Base-by-base conservation (phyloP, 1,140 invertebrate species). In the Elymnias hypermnestra region DNA sequence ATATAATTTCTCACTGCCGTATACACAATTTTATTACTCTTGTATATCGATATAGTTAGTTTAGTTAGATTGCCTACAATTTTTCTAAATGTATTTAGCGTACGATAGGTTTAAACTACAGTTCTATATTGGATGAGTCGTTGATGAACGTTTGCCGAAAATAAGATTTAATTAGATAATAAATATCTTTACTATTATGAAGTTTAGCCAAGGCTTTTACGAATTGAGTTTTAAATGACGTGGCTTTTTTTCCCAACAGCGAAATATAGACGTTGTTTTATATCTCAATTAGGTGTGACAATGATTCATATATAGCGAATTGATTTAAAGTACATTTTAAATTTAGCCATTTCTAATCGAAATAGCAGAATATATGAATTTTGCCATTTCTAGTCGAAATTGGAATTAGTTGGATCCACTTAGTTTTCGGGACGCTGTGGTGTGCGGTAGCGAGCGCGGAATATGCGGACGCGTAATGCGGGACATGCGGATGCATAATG, bases 51-150 rank as follows among this genome's bases (percentile, higher is more conserved):
- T n/a, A n/a, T 68, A 55, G 57, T 74, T 69, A 64, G 57, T 68
- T 77, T 69, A 67, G 55, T 71, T 72, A 55, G 53, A 72, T 57
- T 67, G 57, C 63, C 57, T 69, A 65, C 58, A 50, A 65, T 71
- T 63, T 65, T 45, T 52, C 49, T 63, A 68, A 64, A 74, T 67
- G 53, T 72, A 69, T 63, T 72, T 72, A 74, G 60, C 53, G 45
- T 72, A 68, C 57, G 53, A 62, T 73, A 81, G 72, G 69, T 67
- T 75, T 70, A 74, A 13, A 53, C 53, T 52, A 37, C 41, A 57
- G 22, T 49, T 57, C 53, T 13, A 38, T 49, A 46, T 42, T 28
- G 35, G 46, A 46, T 48, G 44, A 52, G 41, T 57, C 44, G 35
- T 52, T 31, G 29, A 42, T 47, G 38, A 21, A 53, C 40, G 37